Base-by-base conservation (phyloP, 2,797 vertebrate genomes). In the Alectoris magna region DNA sequence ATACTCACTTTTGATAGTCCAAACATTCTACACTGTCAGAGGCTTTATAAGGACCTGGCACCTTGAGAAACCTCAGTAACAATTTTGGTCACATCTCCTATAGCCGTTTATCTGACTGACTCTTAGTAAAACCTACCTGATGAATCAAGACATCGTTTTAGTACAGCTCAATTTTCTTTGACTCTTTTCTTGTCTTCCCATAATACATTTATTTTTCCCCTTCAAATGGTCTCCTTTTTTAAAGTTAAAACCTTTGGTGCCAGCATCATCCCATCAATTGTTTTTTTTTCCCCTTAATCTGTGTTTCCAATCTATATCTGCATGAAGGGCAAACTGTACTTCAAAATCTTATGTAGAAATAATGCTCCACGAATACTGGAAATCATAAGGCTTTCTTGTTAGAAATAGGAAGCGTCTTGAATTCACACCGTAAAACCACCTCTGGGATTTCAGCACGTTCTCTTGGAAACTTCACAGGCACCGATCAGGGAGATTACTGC, bases 81-180 rank as follows among this genome's bases (percentile, higher is more conserved):
- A 55, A 77, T 44, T 82, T 63, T 77, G 36, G 86, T 66, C 36
- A 46, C 4, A 10, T 89, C 89, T 78, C 14, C 14, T 82, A 49
- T 14, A 29, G 64, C 74, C 39, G 73, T 38, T 68, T 80, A 88
- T 92, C 64, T 44, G 14, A 29, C 56, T 90, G 78, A 8, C 76
- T 91, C 84, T 6, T 34, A 66, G 79, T 17, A 76, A 64, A 43
- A 63, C 18, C 82, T 55, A 62, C 8, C 5, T 62, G 56, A 76
- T 67, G 89, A 87, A 81, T 76, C 16, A 70, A 83, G 46, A 63
- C n/a, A 46, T 69, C 41, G 14, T 44, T 69, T 22, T 66, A 60
- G n/a, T 71, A 77, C 81, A 93, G 80, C 17, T 56, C 38, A 34
- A 7, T 81, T 88, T 86, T 80, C 46, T 88, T 91, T 95, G 72